Evolutionary conservation across 2,113 vertebrate species (phyloP), one percentile per base, ranked within the genome.

Genomic region (Tringa solitaria): DNA sequence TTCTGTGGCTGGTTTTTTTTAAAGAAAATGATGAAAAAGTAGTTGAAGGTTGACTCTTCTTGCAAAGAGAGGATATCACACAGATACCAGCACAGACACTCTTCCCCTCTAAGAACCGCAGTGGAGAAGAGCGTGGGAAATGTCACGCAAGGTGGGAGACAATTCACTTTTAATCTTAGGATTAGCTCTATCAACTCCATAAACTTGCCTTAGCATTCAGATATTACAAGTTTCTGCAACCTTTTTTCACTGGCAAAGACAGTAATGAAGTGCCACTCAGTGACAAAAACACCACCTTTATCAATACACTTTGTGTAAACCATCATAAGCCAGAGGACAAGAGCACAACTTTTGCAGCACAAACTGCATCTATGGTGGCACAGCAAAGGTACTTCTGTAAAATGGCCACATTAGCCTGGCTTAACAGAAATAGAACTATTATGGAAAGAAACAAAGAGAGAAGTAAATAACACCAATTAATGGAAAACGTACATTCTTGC

Each of bases 81-180:
- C 11, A 26, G 43, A 46, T 10, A 26, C 7, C n/a, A 51, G 24
- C 3, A 26, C 50, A 92, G 53, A 24, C 0, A 2, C 10, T 63
- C 27, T 13, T 48, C 35, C 7, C 20, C 68, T 63, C 37, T 9
- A 79, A 79, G 67, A 85, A 21, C 8, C 30, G 46, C 0, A 0
- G 14, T 3, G 30, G 26, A 81, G 39, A 61, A 63, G 14, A 64
- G 8, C 2, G 11, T 18, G 37, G 14, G 26, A 91, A 86, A 80
- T 18, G 9, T 21, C 46, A 69, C 0, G 3, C 0, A 2, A 57
- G 4, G n/a, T 16, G 5, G 23, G 61, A 11, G 4, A 84, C 41
- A 57, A 81, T 14, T 65, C 9, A 2, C 24, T 84, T 84, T 48
- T 53, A 53, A 53, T 73, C 28, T 60, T n/a, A 39, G n/a, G 21